Evolutionary conservation across 2,888 invertebrate species (phyloP).

Genomic region (Fragum fragum): DNA sequence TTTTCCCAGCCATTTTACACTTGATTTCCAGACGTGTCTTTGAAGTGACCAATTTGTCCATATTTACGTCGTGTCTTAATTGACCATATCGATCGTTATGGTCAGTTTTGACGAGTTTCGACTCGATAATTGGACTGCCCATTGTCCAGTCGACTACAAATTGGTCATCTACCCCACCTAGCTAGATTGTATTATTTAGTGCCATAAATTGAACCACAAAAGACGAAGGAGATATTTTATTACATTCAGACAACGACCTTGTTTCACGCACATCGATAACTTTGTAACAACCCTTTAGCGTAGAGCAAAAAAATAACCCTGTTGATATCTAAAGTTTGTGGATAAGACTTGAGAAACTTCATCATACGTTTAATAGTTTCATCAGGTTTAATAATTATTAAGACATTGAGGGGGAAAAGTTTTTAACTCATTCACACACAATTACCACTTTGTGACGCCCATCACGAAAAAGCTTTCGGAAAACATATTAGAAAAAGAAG

Average conservation of each 20-base stretch:
- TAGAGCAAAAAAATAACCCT: too few species aligned
- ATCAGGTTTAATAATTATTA: too few species aligned
- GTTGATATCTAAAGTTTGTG: too few species aligned
- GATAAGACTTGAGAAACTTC: too few species aligned
- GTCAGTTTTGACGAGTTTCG: slow-evolving; percentile 23
- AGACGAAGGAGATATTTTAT: slow-evolving; percentile 17
- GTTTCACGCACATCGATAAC: neutral
- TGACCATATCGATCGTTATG: slow-evolving; percentile 23
- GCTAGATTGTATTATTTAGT: slow-evolving; percentile 13
- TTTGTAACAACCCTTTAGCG: too few species aligned
- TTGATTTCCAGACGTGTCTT: slow-evolving; percentile 13
- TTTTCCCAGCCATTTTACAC: slow-evolving; percentile 17
- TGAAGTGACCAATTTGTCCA: slow-evolving; percentile 35
- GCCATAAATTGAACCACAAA: slow-evolving; percentile 26
- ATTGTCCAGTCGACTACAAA: slow-evolving; percentile 42
- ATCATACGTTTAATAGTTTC: too few species aligned
- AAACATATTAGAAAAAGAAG: too few species aligned
- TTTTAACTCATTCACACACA: too few species aligned
- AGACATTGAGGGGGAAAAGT: too few species aligned
- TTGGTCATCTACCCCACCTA: slow-evolving; percentile 43
- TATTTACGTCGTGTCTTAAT: slow-evolving; percentile 27
- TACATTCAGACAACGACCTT: slow-evolving; percentile 4
- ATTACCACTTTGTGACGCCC: too few species aligned
- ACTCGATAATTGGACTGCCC: slow-evolving; percentile 47
- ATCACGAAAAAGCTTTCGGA: too few species aligned